These are phyloP conservation scores for Masticophis lateralis DNA, from an alignment of 2,797 vertebrate genomes.

Conservation along the genomic window DNA sequence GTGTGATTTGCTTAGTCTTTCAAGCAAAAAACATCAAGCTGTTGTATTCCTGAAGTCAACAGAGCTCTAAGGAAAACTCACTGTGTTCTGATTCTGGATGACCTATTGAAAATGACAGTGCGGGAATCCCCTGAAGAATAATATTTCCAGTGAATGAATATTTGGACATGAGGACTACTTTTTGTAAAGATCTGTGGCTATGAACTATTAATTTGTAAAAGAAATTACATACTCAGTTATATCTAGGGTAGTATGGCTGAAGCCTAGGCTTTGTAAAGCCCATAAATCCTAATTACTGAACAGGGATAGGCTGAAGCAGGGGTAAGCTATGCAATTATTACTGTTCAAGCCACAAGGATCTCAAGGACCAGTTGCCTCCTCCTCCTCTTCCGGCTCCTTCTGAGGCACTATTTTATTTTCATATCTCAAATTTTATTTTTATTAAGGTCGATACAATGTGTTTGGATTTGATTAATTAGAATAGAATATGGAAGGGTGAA, in stretches of 20 bases:
- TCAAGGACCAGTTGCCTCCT: background rate
- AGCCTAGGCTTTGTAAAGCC: background rate
- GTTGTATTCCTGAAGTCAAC: slow-evolving; percentile 20
- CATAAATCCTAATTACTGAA: background rate
- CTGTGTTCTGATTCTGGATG: slow-evolving; percentile 18
- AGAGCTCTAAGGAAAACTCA: slow-evolving; percentile 17
- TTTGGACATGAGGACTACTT: slow-evolving; percentile 27
- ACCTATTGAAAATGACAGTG: slow-evolving; percentile 38
- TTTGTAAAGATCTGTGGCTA: accelerated
- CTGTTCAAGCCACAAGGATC: background rate
- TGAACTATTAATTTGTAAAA: background rate
- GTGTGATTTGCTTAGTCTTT: background rate
- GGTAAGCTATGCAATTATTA: background rate
- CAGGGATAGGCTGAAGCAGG: background rate
- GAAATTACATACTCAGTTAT: background rate
- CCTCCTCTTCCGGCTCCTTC: background rate
- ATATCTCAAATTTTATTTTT: background rate
- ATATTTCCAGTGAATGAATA: slow-evolving; percentile 37
- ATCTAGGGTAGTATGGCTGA: slow-evolving; percentile 10
- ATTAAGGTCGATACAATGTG: background rate
- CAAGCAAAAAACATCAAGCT: slow-evolving; percentile 26
- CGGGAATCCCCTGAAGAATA: slow-evolving; percentile 33
- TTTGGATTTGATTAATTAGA: background rate
- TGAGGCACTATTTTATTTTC: background rate
- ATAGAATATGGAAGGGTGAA: background rate